A percentile compares a stretch with the other conserved stretches of the same genome.
Conservation (phyloP, 2,888 invertebrate species). For the Sabatieria punctata region DNA sequence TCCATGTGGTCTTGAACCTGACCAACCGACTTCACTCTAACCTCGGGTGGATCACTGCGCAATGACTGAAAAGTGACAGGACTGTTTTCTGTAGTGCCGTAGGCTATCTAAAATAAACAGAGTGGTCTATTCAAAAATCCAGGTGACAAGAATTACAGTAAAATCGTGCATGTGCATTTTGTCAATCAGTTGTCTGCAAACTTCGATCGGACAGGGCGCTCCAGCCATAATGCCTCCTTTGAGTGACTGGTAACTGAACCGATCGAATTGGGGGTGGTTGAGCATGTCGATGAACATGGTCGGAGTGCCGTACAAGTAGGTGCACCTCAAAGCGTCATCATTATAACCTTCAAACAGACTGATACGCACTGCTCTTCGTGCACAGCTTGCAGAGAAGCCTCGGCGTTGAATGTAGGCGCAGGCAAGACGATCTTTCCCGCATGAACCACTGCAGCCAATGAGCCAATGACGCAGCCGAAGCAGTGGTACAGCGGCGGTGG, state of each 20-base stretch:
- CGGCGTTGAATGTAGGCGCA: conserved; percentile 41
- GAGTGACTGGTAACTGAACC: conserved; percentile 28
- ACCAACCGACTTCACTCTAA: conserved; percentile 38
- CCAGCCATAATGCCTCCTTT: conserved; percentile 50
- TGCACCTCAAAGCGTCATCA: conserved; percentile 42
- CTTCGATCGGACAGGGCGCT: conserved; percentile 44
- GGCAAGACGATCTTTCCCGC: conserved; percentile 36
- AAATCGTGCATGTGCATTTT: conserved; percentile 35
- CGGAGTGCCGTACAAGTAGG: conserved; percentile 56
- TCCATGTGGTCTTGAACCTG: conserved; percentile 38
- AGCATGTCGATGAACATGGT: conserved; percentile 68
- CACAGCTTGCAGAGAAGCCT: conserved; percentile 46
- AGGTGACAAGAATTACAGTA: conserved; percentile 20
- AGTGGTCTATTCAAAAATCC: background rate
- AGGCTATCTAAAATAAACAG: conserved; percentile 34
- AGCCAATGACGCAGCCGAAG: conserved; percentile 51
- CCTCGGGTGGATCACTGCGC: conserved; percentile 33
- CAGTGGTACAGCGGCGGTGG: conserved; percentile 67
- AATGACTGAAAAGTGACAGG: conserved; percentile 39
- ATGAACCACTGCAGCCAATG: conserved; percentile 43
- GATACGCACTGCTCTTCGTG: conserved; percentile 46
- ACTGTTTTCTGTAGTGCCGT: conserved; percentile 44
- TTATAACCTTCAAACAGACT: background rate
- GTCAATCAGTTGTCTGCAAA: conserved; percentile 31
- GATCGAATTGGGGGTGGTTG: conserved; percentile 28